Evolutionary conservation across 2,797 vertebrate genomes (phyloP), one percentile per base, ranked within the genome.

Genomic region (Sciurus vulgaris): DNA sequence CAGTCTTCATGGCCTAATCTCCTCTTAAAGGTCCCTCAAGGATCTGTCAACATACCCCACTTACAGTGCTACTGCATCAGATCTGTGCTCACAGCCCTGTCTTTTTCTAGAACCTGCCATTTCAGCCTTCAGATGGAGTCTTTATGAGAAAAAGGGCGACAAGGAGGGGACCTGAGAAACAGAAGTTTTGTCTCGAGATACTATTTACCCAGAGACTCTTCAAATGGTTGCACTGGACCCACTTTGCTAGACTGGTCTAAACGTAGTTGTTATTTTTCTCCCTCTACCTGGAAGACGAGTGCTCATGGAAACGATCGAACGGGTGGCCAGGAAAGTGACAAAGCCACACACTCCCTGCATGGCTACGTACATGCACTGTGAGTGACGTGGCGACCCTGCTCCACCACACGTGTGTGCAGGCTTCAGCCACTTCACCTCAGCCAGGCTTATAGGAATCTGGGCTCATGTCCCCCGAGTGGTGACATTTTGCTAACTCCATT

Each of bases 401-500:
- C 22, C 11, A n/a, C 0, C 22, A 26, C 1, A 0, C 8, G 13
- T 69, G 51, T 89, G 17, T 38, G 13, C 61, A 26, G 35, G 56
- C 63, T 93, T 76, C 26, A 56, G n/a, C 24, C 38, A 70, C 13
- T 86, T 86, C 49, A 28, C 70, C 51, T 65, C 44, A 76, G 51
- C 28, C 22, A 28, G 47, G 7, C 54, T 47, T 47, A 1, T 63
- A 56, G 82, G 74, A 82, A 63, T 47, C 67, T 90, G 78, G 91
- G 49, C 38, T 90, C 69, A 4, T 79, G 49, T 72, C 78, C 51
- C 59, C 10, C 0, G 2, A 78, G 28, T 26, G 47, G 30, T 89
- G 83, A 76, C 4, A 17, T 94, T 90, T 93, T 95, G 41, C 79
- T 93, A 89, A 89, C 44, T 91, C 38, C n/a, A 70, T 79, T 65